Percentiles rank a stretch among this genome's conserved stretches.
These are phyloP conservation scores for Alcedo quadribrachys DNA, from an alignment of 2,797 vertebrate genomes.

Conservation along the genomic window DNA sequence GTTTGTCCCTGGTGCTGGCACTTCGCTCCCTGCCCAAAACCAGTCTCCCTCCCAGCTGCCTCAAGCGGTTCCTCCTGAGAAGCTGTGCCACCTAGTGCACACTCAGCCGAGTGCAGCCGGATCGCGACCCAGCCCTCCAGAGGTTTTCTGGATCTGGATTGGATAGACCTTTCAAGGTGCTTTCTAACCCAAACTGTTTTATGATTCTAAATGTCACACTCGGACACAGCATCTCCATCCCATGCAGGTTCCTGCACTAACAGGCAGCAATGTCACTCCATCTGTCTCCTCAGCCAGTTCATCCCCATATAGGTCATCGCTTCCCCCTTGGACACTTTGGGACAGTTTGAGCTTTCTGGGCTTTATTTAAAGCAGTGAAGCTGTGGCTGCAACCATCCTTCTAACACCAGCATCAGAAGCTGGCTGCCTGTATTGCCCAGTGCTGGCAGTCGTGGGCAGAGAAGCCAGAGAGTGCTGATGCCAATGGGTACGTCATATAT, in stretches of 20 bases:
- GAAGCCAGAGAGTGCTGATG: not conserved
- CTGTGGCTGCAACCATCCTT: not conserved
- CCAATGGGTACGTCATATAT: fast-evolving
- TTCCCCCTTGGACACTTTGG: fast-evolving
- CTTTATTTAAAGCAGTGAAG: not conserved
- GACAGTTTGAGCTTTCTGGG: fast-evolving
- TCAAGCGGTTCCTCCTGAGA: not conserved
- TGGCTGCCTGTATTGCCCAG: not conserved
- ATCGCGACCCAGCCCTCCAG: fast-evolving
- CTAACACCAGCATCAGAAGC: not conserved
- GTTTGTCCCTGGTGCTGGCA: not conserved
- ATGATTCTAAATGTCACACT: not conserved
- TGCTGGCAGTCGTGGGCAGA: fast-evolving
- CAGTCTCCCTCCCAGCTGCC: not conserved
- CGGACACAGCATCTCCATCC: not conserved
- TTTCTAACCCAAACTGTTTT: not conserved
- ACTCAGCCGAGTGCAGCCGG: not conserved
- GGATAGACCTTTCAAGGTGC: fast-evolving
- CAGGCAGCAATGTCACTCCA: fast-evolving
- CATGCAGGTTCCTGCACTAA: fast-evolving
- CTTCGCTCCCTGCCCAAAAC: not conserved
- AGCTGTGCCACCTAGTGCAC: slow-evolving; percentile 32
- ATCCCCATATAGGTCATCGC: fast-evolving
- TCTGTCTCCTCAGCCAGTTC: not conserved
- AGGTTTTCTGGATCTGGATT: not conserved